Percentiles rank a stretch among this genome's conserved stretches.
Evolutionary conservation across 2,797 vertebrate species (phyloP).

Genomic region (Octomys mimax): DNA sequence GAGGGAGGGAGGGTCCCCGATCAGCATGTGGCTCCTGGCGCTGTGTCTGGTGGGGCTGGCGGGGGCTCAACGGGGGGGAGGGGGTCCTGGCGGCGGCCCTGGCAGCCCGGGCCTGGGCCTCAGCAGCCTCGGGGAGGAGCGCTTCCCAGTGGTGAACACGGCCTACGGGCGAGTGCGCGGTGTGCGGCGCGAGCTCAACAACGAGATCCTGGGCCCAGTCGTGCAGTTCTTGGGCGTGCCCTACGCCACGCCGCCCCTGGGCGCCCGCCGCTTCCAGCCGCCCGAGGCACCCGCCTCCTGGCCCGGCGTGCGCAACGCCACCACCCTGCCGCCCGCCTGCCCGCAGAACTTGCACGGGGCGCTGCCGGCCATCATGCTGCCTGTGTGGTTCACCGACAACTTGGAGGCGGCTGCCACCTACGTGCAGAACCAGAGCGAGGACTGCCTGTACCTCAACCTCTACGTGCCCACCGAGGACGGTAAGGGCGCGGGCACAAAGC

Average conservation of each 20-base stretch:
- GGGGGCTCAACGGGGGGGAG: conserved; percentile 79
- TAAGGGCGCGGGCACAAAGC: conserved; percentile 87
- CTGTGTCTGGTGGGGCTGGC: conserved; percentile 82
- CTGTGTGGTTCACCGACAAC: conserved; percentile 97
- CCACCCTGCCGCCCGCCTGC: conserved; percentile 95
- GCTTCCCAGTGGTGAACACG: conserved; percentile 94
- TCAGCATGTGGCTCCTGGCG: conserved; percentile 86
- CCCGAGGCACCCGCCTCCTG: conserved; percentile 95
- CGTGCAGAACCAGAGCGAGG: conserved; percentile 97
- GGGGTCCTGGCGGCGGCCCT: conserved; percentile 72
- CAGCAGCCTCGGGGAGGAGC: conserved; percentile 88
- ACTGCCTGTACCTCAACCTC: conserved; percentile 97
- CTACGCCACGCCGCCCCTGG: conserved; percentile 95
- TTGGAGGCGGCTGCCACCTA: conserved; percentile 95
- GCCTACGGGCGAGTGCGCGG: conserved; percentile 95
- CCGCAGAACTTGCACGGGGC: conserved; percentile 96
- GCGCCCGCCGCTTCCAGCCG: conserved; percentile 94
- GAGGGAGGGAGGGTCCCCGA: conserved; percentile 70
- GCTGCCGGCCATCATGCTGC: conserved; percentile 96
- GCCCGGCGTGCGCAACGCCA: conserved; percentile 96
- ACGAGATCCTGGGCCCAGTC: conserved; percentile 96
- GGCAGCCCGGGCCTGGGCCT: conserved; percentile 87
- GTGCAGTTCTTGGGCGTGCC: conserved; percentile 96
- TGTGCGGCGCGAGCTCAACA: conserved; percentile 95
- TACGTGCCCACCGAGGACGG: conserved; percentile 97